Conservation (phyloP, 2,113 vertebrate species). For the Gadus chalcogrammus region DNA sequence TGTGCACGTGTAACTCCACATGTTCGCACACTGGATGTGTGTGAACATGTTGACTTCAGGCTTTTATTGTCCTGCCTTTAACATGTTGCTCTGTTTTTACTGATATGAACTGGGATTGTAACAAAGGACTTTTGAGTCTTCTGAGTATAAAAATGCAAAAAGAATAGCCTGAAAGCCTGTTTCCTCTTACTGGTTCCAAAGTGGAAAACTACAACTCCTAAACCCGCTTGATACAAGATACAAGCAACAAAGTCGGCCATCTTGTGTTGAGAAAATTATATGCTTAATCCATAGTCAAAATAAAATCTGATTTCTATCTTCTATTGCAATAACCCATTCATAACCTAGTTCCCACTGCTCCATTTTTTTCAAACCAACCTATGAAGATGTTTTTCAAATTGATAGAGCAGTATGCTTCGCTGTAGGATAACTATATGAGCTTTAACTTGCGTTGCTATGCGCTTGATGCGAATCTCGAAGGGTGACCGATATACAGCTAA, state of each 20-base stretch:
- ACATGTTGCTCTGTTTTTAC: conserved; percentile 73
- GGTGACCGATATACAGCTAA: conserved; percentile 7
- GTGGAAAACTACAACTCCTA: too few relatives aligned
- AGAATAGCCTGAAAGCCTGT: conserved; percentile 37
- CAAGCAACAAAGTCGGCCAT: too few relatives aligned
- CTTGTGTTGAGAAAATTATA: too few relatives aligned
- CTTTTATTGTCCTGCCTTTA: conserved; percentile 48
- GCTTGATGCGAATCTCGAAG: conserved; percentile 14
- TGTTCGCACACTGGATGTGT: conserved; percentile 39
- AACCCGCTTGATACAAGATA: too few relatives aligned
- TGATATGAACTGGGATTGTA: conserved; percentile 80
- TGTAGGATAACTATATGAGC: conserved; percentile 1
- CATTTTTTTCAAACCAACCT: neutral
- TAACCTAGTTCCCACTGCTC: neutral
- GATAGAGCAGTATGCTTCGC: neutral
- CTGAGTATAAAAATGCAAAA: conserved; percentile 66
- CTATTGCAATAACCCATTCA: conserved; percentile 18
- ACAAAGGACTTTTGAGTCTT: conserved; percentile 69
- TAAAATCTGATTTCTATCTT: neutral
- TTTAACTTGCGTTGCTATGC: neutral
- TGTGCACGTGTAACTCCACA: conserved; percentile 55
- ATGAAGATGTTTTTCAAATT: neutral
- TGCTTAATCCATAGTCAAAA: too few relatives aligned
- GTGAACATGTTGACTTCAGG: conserved; percentile 6
- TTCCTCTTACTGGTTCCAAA: too few relatives aligned